phyloP scores from a whole-genome alignment of 2,888 invertebrate species.

The Drosophila neotestacea region DNA sequence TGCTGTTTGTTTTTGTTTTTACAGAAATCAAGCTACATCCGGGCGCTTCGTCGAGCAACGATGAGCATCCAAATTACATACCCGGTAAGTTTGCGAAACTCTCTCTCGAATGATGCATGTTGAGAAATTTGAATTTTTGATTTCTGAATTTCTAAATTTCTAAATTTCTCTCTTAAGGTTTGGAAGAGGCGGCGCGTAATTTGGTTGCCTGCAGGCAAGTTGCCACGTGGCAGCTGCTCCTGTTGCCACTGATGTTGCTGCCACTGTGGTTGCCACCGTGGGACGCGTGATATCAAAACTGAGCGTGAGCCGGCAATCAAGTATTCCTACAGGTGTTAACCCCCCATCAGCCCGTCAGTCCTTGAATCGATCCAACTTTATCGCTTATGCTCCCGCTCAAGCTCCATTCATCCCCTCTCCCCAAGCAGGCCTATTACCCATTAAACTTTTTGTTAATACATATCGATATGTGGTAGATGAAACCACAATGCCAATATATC shows the following conservation, averaged over 20 bases:
- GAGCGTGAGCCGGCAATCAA: conserved; percentile 76
- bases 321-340: conserved; percentile 77
- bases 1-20: conserved; percentile 17
- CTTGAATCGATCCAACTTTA: conserved; percentile 31
- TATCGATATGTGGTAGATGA: conserved; percentile 21
- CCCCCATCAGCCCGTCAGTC: conserved; percentile 30
- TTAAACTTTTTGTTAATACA: conserved; percentile 13
- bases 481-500: conserved; percentile 54
- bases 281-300: conserved; percentile 71
- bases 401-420: not conserved
- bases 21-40: conserved; percentile 85
- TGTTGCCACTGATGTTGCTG: conserved; percentile 31
- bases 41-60: conserved; percentile 82
- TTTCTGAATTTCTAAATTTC: not conserved
- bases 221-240: conserved; percentile 36
- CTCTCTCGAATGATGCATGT: not conserved
- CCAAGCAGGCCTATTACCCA: not conserved
- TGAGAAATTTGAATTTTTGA: conserved; percentile 1
- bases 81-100: conserved; percentile 67
- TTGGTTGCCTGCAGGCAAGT: conserved; percentile 37
- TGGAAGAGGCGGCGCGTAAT: conserved; percentile 74
- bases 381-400: conserved; percentile 52
- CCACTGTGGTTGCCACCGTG: conserved; percentile 35
- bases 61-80: conserved; percentile 84
- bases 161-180: conserved; percentile 45